Conservation (phyloP, 2,888 invertebrate genomes). For the Drosophila affinis region DNA sequence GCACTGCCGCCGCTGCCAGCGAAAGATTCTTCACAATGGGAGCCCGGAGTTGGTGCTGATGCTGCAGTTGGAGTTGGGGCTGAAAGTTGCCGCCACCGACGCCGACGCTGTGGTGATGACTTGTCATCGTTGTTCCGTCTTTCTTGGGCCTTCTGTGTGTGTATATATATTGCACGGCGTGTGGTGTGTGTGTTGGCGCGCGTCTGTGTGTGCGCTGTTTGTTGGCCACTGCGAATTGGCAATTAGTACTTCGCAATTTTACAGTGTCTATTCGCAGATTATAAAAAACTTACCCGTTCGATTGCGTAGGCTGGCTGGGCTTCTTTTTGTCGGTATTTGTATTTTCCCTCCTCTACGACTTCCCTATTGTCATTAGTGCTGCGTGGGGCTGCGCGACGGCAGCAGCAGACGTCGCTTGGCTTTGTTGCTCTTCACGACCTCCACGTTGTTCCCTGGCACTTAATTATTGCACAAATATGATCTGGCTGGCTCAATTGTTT, state of each 20-base stretch:
- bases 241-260: conserved; percentile 58
- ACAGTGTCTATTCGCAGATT: conserved; percentile 2
- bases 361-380: conserved; percentile 64
- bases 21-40: conserved; percentile 80
- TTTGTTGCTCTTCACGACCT: conserved; percentile 34
- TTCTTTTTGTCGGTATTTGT: conserved; percentile 35
- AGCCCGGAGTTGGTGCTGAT: conserved; percentile 44
- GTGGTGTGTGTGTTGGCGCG: conserved; percentile 53
- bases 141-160: conserved; percentile 32
- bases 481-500: conserved; percentile 43
- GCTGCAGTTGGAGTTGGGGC: conserved; percentile 27
- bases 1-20: conserved; percentile 78
- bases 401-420: conserved; percentile 66
- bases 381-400: conserved; percentile 64
- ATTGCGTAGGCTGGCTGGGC: conserved; percentile 43
- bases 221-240: conserved; percentile 57
- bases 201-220: conserved; percentile 50
- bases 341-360: conserved; percentile 41
- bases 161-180: conserved; percentile 15
- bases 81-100: conserved; percentile 63
- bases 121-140: conserved; percentile 64
- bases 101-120: conserved; percentile 67
- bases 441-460: conserved; percentile 17
- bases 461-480: conserved; percentile 39
- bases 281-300: conserved; percentile 43